Evolutionary conservation across 1,140 invertebrate species (phyloP).

Genomic region (Drosophila nebulosa): DNA sequence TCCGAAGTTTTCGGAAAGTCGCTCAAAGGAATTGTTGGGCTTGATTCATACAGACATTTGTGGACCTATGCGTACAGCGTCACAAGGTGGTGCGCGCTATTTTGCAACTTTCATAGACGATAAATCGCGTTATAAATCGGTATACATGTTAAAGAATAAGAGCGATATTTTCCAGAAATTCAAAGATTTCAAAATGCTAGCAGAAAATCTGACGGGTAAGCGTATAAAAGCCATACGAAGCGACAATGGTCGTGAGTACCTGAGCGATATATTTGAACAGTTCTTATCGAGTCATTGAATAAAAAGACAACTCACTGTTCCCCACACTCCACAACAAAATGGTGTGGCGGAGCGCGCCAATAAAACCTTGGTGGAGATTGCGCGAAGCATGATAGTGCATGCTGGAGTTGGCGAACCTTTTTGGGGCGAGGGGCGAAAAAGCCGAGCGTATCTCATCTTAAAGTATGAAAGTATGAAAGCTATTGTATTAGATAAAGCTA

Average conservation of each 20-base stretch:
- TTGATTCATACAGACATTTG: background rate
- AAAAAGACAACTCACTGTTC: background rate
- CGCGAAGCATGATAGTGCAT: no score
- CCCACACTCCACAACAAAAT: background rate
- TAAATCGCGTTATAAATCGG: no score
- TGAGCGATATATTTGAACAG: background rate
- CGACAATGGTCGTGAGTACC: background rate
- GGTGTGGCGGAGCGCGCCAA: no score
- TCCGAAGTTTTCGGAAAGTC: background rate
- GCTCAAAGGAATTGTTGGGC: background rate
- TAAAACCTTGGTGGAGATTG: no score
- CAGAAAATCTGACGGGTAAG: background rate
- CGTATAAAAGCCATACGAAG: background rate
- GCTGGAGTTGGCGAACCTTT: no score
- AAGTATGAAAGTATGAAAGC: background rate
- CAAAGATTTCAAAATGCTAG: background rate
- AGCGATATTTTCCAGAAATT: background rate
- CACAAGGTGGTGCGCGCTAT: no score
- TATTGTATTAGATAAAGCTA: constrained; percentile 2
- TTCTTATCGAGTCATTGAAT: background rate
- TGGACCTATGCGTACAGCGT: no score
- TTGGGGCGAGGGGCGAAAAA: no score
- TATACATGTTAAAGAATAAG: background rate
- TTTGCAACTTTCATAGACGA: no score
- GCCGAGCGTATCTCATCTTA: no score